Evolutionary conservation across 2,113 vertebrate genomes (phyloP), one percentile per base, ranked within the genome.

Genomic region (Ctenomys sociabilis): DNA sequence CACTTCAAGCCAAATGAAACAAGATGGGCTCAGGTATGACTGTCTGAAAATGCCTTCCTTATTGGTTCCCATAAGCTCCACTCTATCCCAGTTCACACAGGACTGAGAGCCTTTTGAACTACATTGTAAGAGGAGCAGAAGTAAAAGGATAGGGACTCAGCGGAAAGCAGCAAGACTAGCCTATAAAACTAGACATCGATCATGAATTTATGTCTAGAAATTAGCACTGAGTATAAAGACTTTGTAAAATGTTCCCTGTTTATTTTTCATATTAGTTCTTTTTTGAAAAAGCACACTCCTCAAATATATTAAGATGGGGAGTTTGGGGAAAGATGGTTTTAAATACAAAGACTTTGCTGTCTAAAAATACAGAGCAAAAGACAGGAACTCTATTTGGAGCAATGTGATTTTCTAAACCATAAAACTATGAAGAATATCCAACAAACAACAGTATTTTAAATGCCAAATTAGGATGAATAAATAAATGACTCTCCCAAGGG

Each of bases 381-480:
- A 93, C 37, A 95, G 10, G n/a, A 54, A 91, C 24, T 94, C 78
- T 45, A 45, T 96, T 95, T 92, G 78, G 7, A 96, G 21, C 89
- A 94, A 85, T 59, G n/a, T 90, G 91, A 95, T 93, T 96, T 96
- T 97, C 57, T 85, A 97, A 95, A 85, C 93, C 81, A 94, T 73
- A 70, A 85, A 90, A 93, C 57, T 66, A 85, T 90, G n/a, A 93
- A 68, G 40, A 96, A 95, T 88, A 93, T 66, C 32, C 89, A 96
- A 93, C 82, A 96, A 96, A 96, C 75, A 88, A 94, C 32, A 95
- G 54, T 28, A 78, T 88, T 97, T 97, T 97, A 96, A 97, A 92
- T 84, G 63, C 37, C 90, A 97, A 97, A 94, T 97, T 95, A 93
- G 75, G 92, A 92, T 86, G 90, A 93, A 94, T 96, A 94, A 97